Evolutionary conservation across 2,888 invertebrate species (phyloP), one percentile per base, ranked within the genome.

Genomic region (Coleophora flavipennella): DNA sequence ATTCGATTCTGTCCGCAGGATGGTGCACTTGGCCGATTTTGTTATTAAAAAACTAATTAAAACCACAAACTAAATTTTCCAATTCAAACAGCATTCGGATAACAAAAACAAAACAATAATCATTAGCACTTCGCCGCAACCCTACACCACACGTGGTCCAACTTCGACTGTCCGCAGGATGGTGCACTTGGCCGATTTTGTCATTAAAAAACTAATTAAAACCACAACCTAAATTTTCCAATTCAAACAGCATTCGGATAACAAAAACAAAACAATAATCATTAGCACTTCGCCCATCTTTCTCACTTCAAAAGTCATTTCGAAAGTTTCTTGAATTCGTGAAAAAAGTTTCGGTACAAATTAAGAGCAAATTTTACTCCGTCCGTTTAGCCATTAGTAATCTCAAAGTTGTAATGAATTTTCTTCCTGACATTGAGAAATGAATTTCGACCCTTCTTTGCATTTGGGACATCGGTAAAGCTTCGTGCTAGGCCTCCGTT

Each of bases 371-470:
- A 80, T 81, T 81, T 79, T 67, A 77, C 81, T 80, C 68, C 77
- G 76, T 76, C 81, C 79, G 76, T 75, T 83, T 76, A 75, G 77
- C 78, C 79, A 83, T 84, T 79, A 80, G 83, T 80, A 84, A 83
- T 83, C 80, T 78, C 79, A 72, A 78, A 84, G 75, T 84, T 84
- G 73, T 84, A 84, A 84, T 84, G 84, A 84, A 84, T 83, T 84
- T 84, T 77, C 75, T 76, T 77, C 72, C 65, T 75, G 83, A 84
- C 84, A 77, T 80, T 84, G 83, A 84, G 77, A 81, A 83, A 84
- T 84, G 79, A 79, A 76, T 81, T 78, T 67, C 57, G 65, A 65
- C 73, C 74, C 69, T 67, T 65, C 59, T 63, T 55, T 62, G 63
- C 57, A 50, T 43, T 28, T 64, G 64, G 66, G 67, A 68, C 70